A percentile compares a stretch with the other conserved stretches of the same genome.
Evolutionary conservation across 2,113 vertebrate species (phyloP).

Genomic region (Cyphomyrus discorhynchus): DNA sequence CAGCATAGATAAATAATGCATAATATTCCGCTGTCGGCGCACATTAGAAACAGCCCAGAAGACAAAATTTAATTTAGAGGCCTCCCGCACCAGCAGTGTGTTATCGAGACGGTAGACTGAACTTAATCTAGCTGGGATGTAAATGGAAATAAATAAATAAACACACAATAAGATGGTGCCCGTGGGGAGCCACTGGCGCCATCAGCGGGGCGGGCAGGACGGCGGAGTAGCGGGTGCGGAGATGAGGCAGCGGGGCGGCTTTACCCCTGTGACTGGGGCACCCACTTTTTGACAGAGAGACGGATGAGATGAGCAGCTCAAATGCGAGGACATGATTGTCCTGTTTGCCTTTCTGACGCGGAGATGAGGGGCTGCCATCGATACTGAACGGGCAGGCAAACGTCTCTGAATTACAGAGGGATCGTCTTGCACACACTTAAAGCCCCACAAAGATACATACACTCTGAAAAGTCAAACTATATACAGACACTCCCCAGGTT

Average conservation of each 20-base stretch:
- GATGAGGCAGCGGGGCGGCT: background rate
- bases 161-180: background rate
- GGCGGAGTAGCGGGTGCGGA: background rate
- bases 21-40: slow-evolving; percentile 47
- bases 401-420: background rate
- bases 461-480: background rate
- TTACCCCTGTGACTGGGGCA: background rate
- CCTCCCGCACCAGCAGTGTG: slow-evolving; percentile 35
- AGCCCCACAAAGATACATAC: background rate
- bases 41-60: slow-evolving; percentile 47
- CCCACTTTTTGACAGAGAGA: background rate
- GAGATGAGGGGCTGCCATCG: background rate
- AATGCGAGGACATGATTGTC: background rate
- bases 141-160: slow-evolving; percentile 42
- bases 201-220: background rate
- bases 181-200: background rate
- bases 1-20: slow-evolving; percentile 56
- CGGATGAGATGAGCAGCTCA: background rate
- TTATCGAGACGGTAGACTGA: slow-evolving; percentile 37
- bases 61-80: slow-evolving; percentile 39
- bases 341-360: background rate
- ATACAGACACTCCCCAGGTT: background rate
- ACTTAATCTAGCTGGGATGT: slow-evolving; percentile 36
- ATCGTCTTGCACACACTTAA: background rate
- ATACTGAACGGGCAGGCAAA: background rate